Base-by-base conservation (phyloP, 1,140 invertebrate genomes). In the Calliphora vicina region DNA sequence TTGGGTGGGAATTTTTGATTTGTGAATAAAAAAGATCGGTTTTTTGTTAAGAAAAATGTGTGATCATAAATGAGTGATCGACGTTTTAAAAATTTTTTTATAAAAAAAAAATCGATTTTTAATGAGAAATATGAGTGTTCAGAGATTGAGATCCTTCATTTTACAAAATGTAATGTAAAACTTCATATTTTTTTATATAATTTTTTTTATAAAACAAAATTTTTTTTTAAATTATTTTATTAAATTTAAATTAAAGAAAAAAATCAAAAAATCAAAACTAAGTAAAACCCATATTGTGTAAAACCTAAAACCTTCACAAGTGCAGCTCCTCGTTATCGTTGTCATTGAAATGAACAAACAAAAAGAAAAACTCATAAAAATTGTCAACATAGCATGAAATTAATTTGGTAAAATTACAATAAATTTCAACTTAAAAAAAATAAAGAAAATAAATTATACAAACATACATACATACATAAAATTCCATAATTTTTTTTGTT, bases 241-340 rank as follows among this genome's bases (percentile, higher is more conserved):
- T 50, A 50, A 6, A 50, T 50, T 57, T 57, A 57, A 57, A 57
- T 57, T 57, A 1, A 57, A 57, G 12, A 15, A 57, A 15, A 17
- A 5, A 12, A 57, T 17, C 15, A 57, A 15, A 57, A 13, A n/a
- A 17, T 6, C 17, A 17, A 50, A 50, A 50, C 2, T 17, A 10
- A 57, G 4, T 57, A 57, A 10, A 57, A 57, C 0, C 17, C 17
- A n/a, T 29, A 42, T 78, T 43, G 35, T 43, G 42, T 78, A 45
- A 43, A 78, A 43, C 74, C 74, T n/a, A 23, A 78, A 23, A 78
- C 74, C 74, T 78, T 78, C 74, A 78, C 74, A 42, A 78, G 74
- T 78, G 74, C 74, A 78, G 74, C 74, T 78, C 74, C 74, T 78
- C 74, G 42, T 78, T 78, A 78, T 43, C 42, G 74, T 78, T 78